These are phyloP conservation scores for Halictus quadricinctus DNA, from an alignment of 2,888 invertebrate species.

Conservation along the genomic window DNA sequence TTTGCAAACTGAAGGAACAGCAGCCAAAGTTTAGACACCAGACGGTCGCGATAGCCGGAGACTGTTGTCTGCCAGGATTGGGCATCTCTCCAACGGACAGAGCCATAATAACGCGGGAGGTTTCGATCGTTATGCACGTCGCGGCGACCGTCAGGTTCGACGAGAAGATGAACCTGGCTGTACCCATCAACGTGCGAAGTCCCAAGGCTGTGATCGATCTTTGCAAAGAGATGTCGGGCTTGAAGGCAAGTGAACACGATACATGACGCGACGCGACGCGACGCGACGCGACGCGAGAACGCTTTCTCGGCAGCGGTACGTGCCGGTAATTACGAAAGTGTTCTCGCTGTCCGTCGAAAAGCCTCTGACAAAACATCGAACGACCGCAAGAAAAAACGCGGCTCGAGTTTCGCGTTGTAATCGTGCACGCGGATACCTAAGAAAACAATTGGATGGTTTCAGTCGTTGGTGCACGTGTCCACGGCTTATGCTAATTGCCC, in stretches of 20 bases:
- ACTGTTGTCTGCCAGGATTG: conserved; percentile 85
- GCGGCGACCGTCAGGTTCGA: conserved; percentile 87
- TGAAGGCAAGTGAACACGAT: conserved; percentile 82
- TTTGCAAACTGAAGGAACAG: conserved; percentile 83
- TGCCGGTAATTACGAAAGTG: neutral
- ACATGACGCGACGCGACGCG: neutral
- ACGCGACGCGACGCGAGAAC: neutral
- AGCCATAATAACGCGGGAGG: conserved; percentile 83
- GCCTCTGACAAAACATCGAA: neutral
- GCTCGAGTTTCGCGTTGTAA: neutral
- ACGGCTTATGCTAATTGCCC: conserved; percentile 85
- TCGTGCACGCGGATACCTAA: neutral
- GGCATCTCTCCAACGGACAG: conserved; percentile 85
- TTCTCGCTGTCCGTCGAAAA: neutral
- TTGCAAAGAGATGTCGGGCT: conserved; percentile 86
- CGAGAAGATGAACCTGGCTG: conserved; percentile 88
- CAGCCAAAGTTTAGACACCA: conserved; percentile 87
- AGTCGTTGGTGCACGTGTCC: conserved; percentile 85
- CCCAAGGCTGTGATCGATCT: conserved; percentile 87
- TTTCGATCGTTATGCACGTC: conserved; percentile 84
- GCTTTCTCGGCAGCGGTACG: neutral
- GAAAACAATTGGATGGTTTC: conserved; percentile 49
- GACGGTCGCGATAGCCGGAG: conserved; percentile 84
- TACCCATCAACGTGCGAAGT: conserved; percentile 89
- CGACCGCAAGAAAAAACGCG: neutral